These are phyloP conservation scores for Acanthiza pusilla DNA, from an alignment of 2,797 vertebrate species.

Conservation along the genomic window DNA sequence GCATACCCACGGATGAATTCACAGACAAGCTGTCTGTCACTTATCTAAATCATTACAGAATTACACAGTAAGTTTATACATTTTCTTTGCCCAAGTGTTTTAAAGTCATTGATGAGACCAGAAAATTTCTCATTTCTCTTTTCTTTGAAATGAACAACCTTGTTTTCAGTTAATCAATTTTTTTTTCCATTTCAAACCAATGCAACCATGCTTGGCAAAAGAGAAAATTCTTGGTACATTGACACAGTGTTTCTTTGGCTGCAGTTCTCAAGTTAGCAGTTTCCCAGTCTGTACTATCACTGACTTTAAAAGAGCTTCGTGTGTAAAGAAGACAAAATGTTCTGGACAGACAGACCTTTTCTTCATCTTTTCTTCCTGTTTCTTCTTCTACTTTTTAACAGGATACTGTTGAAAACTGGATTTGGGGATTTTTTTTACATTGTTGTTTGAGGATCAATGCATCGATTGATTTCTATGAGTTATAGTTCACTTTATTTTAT, in stretches of 20 bases:
- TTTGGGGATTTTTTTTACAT: background rate
- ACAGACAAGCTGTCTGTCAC: slow-evolving; percentile 47
- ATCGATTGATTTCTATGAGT: background rate
- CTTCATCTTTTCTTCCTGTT: background rate
- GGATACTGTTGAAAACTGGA: background rate
- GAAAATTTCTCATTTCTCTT: slow-evolving; percentile 37
- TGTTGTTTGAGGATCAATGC: background rate
- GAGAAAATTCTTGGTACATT: background rate
- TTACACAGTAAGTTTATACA: slow-evolving; percentile 53
- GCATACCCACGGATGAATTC: slow-evolving; percentile 34
- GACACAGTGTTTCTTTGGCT: background rate
- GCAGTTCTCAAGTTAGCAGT: background rate
- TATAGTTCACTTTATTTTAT: background rate
- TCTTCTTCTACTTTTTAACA: background rate
- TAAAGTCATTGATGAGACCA: slow-evolving; percentile 41
- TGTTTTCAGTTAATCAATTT: slow-evolving; percentile 21
- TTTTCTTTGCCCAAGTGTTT: slow-evolving; percentile 62
- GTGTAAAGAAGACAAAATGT: background rate
- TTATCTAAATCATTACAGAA: slow-evolving; percentile 61
- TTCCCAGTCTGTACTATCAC: background rate
- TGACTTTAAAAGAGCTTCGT: background rate
- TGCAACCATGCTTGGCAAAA: background rate
- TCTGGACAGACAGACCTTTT: background rate
- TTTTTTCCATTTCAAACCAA: background rate
- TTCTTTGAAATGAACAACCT: slow-evolving; percentile 10